phyloP scores from a whole-genome alignment of 2,113 vertebrate genomes.

The Gnathonemus longibarbis region DNA sequence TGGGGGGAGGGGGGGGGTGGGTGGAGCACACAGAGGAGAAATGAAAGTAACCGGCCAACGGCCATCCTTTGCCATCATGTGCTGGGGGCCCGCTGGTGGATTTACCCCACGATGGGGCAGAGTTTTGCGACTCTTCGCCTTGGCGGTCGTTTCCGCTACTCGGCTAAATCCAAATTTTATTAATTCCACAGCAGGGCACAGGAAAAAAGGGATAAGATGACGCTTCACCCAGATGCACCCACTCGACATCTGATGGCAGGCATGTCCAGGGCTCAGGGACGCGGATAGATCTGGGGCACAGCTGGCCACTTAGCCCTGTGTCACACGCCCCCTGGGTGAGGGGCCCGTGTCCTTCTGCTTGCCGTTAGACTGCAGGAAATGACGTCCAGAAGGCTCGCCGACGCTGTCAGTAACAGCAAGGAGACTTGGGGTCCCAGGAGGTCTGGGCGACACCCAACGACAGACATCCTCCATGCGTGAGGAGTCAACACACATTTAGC shows the following conservation, averaged over 20 bases:
- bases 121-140: slow-evolving; percentile 3
- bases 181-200: not conserved
- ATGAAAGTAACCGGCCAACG: slow-evolving; percentile 48
- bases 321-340: not conserved
- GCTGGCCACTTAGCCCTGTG: not conserved
- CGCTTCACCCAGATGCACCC: not conserved
- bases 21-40: slow-evolving; percentile 33
- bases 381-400: no score
- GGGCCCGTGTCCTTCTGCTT: not conserved
- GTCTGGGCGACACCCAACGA: not conserved
- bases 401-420: not conserved
- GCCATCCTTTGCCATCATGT: slow-evolving; percentile 38
- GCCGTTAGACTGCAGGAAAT: not conserved
- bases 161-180: not conserved
- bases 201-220: not conserved
- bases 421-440: not conserved
- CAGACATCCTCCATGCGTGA: not conserved
- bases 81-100: slow-evolving; percentile 29
- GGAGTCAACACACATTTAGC: not conserved
- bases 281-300: not conserved
- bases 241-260: not conserved
- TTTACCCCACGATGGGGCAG: slow-evolving; percentile 20
- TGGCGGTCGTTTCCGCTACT: slow-evolving; percentile 1
- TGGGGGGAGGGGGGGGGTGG: slow-evolving; percentile 28
- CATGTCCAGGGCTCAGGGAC: slow-evolving; percentile 11